Conservation (phyloP, 2,888 invertebrate species). For the Crossocerus cetratus region DNA sequence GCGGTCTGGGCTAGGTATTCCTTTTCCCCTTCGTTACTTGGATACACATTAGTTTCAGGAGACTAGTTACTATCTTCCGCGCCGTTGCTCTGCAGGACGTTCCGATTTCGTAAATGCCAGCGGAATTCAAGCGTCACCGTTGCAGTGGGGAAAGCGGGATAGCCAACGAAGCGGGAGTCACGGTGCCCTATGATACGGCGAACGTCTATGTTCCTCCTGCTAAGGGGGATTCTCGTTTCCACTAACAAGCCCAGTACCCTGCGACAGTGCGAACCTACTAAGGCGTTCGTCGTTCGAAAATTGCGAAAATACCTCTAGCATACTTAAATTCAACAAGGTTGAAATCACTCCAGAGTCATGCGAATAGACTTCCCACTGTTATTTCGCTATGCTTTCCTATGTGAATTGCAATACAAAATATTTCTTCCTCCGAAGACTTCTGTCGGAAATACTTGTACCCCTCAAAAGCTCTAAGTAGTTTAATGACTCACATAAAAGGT, state of each 20-base stretch:
- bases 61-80: constrained; percentile 48
- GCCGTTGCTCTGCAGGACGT: constrained; percentile 58
- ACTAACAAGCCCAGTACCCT: constrained; percentile 51
- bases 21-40: constrained; percentile 10
- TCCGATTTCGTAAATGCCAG: constrained; percentile 58
- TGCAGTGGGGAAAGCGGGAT: constrained; percentile 42
- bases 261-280: neutral
- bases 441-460: no score
- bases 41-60: constrained; percentile 12
- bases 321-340: constrained; percentile 36
- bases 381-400: no score
- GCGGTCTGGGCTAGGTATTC: constrained; percentile 26
- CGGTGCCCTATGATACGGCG: constrained; percentile 64
- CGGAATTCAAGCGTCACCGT: constrained; percentile 55
- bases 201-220: constrained; percentile 68
- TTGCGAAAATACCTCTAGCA: constrained; percentile 7
- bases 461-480: no score
- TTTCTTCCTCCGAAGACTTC: no score
- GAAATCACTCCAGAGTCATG: constrained; percentile 31
- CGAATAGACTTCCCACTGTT: no score
- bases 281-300: neutral
- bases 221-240: constrained; percentile 66
- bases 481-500: no score
- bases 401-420: no score
- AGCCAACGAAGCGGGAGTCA: constrained; percentile 42